phyloP scores from a whole-genome alignment of 2,113 vertebrate species.

The Gila orcuttii region DNA sequence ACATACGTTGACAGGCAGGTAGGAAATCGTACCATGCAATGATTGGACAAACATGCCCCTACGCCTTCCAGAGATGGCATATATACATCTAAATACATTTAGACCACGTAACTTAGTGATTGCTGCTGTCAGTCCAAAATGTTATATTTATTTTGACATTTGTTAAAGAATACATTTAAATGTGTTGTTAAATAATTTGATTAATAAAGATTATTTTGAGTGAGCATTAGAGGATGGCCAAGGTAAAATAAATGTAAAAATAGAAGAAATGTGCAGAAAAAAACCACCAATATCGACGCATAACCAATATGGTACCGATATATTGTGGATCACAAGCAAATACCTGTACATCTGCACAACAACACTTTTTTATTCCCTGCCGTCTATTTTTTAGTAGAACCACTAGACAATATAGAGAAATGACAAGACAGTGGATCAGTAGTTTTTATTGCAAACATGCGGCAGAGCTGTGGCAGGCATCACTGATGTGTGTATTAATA shows the following conservation, averaged over 20 bases:
- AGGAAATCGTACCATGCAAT: no score
- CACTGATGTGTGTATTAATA: slow-evolving; percentile 76
- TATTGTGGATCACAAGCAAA: not conserved
- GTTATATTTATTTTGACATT: no score
- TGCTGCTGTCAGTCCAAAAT: no score
- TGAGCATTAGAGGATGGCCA: no score
- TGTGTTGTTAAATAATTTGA: no score
- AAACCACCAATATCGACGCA: not conserved
- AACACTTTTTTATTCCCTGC: slow-evolving; percentile 75
- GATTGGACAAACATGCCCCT: no score
- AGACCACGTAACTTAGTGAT: no score
- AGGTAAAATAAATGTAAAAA: not conserved
- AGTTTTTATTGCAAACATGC: slow-evolving; percentile 83
- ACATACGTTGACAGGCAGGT: no score
- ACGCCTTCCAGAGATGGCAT: no score
- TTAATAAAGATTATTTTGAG: no score
- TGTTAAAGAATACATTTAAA: no score
- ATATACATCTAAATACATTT: no score
- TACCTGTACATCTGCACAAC: slow-evolving; percentile 38
- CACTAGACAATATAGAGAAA: slow-evolving; percentile 79
- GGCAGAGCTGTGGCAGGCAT: slow-evolving; percentile 78
- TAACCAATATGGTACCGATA: not conserved
- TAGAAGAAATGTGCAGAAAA: not conserved
- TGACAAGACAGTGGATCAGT: slow-evolving; percentile 76
- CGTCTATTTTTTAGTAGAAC: slow-evolving; percentile 82